A percentile compares a stretch with the other conserved stretches of the same genome.
Conservation (phyloP, 2,888 invertebrate genomes). For the Caenorhabditis parvicauda region DNA sequence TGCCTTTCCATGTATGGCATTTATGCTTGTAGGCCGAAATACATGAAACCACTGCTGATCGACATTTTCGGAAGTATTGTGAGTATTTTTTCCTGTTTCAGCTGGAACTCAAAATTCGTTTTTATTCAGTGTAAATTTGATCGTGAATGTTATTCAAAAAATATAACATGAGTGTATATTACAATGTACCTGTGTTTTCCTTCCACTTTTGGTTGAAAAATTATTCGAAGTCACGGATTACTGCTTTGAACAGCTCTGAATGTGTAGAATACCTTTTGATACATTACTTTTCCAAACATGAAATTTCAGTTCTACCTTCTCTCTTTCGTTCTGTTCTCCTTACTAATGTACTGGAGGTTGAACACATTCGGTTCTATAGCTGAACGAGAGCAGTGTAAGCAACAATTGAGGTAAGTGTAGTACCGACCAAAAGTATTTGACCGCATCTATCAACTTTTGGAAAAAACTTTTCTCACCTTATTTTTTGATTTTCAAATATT, state of each 20-base stretch:
- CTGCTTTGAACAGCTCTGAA: too few species aligned
- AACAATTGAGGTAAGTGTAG: slow-evolving; percentile 28
- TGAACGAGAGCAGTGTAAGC: slow-evolving; percentile 35
- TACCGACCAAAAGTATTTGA: too few species aligned
- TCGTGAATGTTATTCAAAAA: too few species aligned
- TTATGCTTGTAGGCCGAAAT: slow-evolving; percentile 38
- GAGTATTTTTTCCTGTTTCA: slow-evolving; percentile 3
- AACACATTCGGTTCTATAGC: slow-evolving; percentile 27
- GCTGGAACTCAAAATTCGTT: not conserved
- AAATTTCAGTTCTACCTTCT: slow-evolving; percentile 29
- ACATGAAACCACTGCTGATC: slow-evolving; percentile 39
- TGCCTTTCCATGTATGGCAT: slow-evolving; percentile 40
- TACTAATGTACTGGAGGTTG: slow-evolving; percentile 32
- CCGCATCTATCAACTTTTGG: too few species aligned
- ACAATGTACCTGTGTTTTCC: too few species aligned
- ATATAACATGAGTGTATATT: too few species aligned
- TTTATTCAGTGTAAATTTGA: too few species aligned
- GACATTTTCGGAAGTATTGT: slow-evolving; percentile 37
- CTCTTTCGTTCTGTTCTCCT: slow-evolving; percentile 29
- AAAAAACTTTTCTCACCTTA: not conserved
- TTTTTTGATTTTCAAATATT: not conserved
- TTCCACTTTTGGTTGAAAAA: too few species aligned
- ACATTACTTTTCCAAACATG: not conserved
- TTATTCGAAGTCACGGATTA: too few species aligned
- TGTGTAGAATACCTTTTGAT: too few species aligned